Base-by-base conservation (phyloP, 64 coral and sea anemone species). In the Hydrozoanthus tunicans region DNA sequence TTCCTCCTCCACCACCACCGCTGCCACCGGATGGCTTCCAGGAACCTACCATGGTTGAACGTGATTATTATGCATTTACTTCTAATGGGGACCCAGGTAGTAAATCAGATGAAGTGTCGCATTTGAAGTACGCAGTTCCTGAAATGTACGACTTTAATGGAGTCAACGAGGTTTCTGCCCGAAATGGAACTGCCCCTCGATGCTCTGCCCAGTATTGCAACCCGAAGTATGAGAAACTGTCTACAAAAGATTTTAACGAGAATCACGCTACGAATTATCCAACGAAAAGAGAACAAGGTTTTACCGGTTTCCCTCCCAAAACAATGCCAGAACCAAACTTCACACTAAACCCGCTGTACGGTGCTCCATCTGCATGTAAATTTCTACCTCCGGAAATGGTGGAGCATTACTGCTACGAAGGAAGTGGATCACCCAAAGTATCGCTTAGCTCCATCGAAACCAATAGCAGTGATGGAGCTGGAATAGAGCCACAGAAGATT, bases 381-480 rank as follows among this genome's bases (percentile, higher is more conserved):
- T 96, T 96, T 57, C 64, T 96, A 12, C 95, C 95, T 5, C 59
- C 72, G 43, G 95, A 96, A 62, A 54, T 66, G 4, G 65, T 94
- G n/a, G 92, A 94, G 57, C 63, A 51, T 70, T 96, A 91, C 86
- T 74, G 9, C 62, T 89, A 92, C 71, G 95, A 96, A 74, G 95
- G 95, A n/a, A 78, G 55, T n/a, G 95, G 95, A 10, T 96, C 95
- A 5, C 95, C 95, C 17, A 91, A 92, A 53, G 78, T 90, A 3
- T 96, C 95, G 26, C 83, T 96, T 3, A 96, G 95, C 5, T 94
- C 91, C 13, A 71, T 96, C n/a, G 95, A 78, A 80, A 93, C 90
- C 43, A 90, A 77, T 9, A 64, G 77, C 24, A 75, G 84, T 58
- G 9, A 70, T 0, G 84, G 55, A 6, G 53, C 55, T 61, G 83